Percentiles rank a stretch among this genome's conserved stretches.
These are phyloP conservation scores for Myotis myotis DNA, from an alignment of 2,797 vertebrate genomes.

Conservation along the genomic window DNA sequence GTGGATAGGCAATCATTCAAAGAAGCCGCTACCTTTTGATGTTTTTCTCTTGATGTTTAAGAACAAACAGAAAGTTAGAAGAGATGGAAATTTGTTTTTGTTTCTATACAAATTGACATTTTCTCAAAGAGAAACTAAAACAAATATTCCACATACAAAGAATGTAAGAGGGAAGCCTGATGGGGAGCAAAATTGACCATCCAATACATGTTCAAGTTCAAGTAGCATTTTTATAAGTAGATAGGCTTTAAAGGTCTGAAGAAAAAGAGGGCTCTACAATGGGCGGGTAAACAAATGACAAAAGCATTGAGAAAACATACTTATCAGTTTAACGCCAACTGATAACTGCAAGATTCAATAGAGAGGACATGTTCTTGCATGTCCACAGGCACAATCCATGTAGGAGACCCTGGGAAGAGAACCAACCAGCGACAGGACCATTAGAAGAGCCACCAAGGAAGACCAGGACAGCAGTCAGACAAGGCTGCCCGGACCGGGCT, in stretches of 20 bases:
- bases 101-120: neutral
- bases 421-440: neutral
- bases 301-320: neutral
- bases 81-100: neutral
- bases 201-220: neutral
- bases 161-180: neutral
- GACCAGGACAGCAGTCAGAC: neutral
- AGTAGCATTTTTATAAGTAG: neutral
- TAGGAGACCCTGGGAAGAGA: neutral
- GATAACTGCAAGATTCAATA: neutral
- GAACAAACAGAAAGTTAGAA: neutral
- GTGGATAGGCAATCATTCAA: neutral
- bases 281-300: neutral
- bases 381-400: neutral
- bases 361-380: neutral
- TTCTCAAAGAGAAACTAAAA: neutral
- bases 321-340: neutral
- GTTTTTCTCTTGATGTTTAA: neutral
- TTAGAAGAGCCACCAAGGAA: too few species aligned
- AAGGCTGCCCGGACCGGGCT: neutral
- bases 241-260: neutral
- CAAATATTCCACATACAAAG: neutral
- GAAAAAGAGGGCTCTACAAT: neutral
- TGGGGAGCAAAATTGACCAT: neutral
- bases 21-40: neutral